A percentile compares a stretch with the other conserved stretches of the same genome.
Conservation (phyloP, 2,797 vertebrate species). For the Hafferia zeledoni region DNA sequence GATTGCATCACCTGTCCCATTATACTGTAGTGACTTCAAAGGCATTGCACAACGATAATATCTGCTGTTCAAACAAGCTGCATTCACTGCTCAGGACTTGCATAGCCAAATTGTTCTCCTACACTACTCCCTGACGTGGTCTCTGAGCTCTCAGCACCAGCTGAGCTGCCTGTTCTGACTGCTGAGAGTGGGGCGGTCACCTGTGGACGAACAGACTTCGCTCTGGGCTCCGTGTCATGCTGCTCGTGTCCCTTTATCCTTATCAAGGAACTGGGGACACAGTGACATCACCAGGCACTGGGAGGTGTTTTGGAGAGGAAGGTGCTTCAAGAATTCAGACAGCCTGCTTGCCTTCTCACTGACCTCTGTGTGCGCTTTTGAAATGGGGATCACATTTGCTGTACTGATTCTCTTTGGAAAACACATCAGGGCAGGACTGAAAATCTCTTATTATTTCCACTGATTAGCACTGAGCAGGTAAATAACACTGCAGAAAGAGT, state of each 20-base stretch:
- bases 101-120: background rate
- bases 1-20: background rate
- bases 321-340: background rate
- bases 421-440: background rate
- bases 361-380: background rate
- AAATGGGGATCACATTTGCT: background rate
- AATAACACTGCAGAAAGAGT: background rate
- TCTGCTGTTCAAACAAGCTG: background rate
- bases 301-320: background rate
- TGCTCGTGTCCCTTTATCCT: background rate
- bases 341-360: background rate
- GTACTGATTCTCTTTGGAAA: background rate
- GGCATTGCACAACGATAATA: background rate
- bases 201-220: rapidly evolving
- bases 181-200: rapidly evolving
- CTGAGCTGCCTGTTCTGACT: background rate
- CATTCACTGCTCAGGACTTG: background rate
- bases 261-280: background rate
- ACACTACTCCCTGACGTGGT: rapidly evolving
- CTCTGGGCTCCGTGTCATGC: background rate
- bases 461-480: background rate
- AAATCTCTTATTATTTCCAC: background rate
- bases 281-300: background rate
- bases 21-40: background rate
- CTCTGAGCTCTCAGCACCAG: background rate